Evolutionary conservation across 2,888 invertebrate species (phyloP), one percentile per base, ranked within the genome.

Genomic region (Plagiodera versicolora): DNA sequence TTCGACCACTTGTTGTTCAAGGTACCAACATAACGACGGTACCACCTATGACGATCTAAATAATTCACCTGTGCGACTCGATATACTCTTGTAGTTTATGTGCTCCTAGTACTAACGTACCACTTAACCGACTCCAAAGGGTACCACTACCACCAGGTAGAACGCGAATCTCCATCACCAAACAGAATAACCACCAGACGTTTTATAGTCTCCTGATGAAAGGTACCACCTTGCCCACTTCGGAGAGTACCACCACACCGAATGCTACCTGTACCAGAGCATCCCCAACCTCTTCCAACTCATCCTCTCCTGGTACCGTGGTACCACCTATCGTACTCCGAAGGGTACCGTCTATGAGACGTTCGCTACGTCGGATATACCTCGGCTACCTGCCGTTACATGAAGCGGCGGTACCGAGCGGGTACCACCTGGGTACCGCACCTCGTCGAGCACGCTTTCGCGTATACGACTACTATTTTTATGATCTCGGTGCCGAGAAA

Each of bases 161-260:
- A 6, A 24, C 6, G 3, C 24, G 24, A 3, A 5, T 24, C 6
- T 6, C 24, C 4, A 24, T 24, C 24, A 6, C 3, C 6, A 6
- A 24, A 6, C 24, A 6, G 6, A 5, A 6, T 11, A 11, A 11
- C 32, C 32, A 30, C 50, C 46, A 46, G 28, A 14, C 9, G 11
- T 4, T 17, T 52, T 56, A 44, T 63, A 50, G 10, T 60, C 45
- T 63, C 70, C 68, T 65, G 47, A 17, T 63, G 54, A 17, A 18
- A 52, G 50, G 60, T 66, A 70, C 68, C 69, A 63, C 61, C 60
- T 59, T 68, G 66, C 69, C 69, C 67, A 67, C 69, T 66, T 61
- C 59, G 51, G 49, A 60, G 62, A 58, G 65, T 50, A 54, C 54
- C 44, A 54, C 45, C 54, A 45, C 3, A 6, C 6, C 24, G 24